phyloP scores from a whole-genome alignment of 2,888 invertebrate species.

The Lithophane socia region DNA sequence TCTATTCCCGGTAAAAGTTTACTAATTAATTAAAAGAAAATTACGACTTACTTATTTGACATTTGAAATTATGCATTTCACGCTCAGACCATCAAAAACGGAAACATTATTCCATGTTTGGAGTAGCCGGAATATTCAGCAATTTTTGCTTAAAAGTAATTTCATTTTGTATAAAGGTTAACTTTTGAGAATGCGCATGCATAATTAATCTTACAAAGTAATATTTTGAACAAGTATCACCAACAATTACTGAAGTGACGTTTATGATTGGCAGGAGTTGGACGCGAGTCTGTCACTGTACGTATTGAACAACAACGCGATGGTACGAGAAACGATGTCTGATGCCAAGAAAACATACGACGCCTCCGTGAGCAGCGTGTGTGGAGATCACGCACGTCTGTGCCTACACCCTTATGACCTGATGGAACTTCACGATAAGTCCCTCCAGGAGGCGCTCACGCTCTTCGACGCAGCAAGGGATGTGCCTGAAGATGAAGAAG shows the following conservation, averaged over 20 bases:
- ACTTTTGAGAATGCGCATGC: not conserved
- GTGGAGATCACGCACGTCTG: conserved; percentile 46
- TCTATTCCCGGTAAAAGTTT: too few species aligned
- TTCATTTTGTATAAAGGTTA: not conserved
- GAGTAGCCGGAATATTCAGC: too few species aligned
- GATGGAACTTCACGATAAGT: conserved; percentile 26
- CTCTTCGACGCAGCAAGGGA: conserved; percentile 41
- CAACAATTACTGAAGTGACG: not conserved
- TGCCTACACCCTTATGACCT: conserved; percentile 63
- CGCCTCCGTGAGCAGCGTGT: conserved; percentile 37
- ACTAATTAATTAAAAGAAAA: too few species aligned
- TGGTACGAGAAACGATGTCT: conserved; percentile 56
- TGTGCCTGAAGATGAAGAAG: conserved; percentile 30
- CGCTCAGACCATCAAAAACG: too few species aligned
- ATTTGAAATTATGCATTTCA: too few species aligned
- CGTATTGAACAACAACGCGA: conserved; percentile 67
- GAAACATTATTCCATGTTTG: too few species aligned
- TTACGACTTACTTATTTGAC: too few species aligned
- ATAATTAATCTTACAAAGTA: not conserved
- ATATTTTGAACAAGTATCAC: not conserved
- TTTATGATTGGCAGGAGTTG: conserved; percentile 65
- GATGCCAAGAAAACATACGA: conserved; percentile 64
- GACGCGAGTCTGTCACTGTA: conserved; percentile 59
- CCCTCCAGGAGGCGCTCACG: conserved; percentile 9
- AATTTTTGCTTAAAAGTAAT: too few species aligned